These are phyloP conservation scores for Sisyra terminalis DNA, from an alignment of 2,888 invertebrate genomes.

Conservation along the genomic window DNA sequence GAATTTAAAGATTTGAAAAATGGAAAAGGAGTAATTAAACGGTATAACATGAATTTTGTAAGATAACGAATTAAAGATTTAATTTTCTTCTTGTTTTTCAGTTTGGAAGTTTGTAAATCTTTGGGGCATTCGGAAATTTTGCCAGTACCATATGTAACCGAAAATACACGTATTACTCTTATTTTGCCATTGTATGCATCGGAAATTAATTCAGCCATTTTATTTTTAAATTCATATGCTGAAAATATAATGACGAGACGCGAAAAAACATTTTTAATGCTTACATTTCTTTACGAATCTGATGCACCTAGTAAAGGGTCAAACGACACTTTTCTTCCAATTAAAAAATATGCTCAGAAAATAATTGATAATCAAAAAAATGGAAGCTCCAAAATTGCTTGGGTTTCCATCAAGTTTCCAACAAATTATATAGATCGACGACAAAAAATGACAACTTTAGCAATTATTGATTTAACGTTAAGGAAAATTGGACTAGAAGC, in stretches of 20 bases:
- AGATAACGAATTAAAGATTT: not conserved
- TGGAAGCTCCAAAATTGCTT: constrained; percentile 47
- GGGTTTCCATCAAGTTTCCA: constrained; percentile 51
- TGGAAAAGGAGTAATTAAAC: constrained; percentile 32
- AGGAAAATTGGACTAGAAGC: constrained; percentile 56
- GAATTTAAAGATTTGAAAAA: constrained; percentile 32
- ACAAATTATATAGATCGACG: constrained; percentile 19
- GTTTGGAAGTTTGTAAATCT: constrained; percentile 68
- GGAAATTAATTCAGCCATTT: constrained; percentile 35
- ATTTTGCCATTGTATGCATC: constrained; percentile 50
- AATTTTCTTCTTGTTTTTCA: constrained; percentile 17
- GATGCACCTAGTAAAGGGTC: constrained; percentile 45
- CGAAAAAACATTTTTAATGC: constrained; percentile 60
- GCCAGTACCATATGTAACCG: constrained; percentile 89
- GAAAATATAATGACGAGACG: constrained; percentile 54
- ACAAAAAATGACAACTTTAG: constrained; percentile 31
- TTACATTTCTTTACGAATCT: constrained; percentile 52
- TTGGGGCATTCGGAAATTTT: constrained; percentile 78
- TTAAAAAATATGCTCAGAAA: constrained; percentile 46
- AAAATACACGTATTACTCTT: constrained; percentile 67
- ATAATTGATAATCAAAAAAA: constrained; percentile 47
- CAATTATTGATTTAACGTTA: constrained; percentile 48
- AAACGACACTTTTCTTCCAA: constrained; percentile 37
- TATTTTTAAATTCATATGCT: constrained; percentile 58
- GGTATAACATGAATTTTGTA: too few relatives aligned